Percentiles rank a stretch among this genome's conserved stretches.
Conservation (phyloP, 2,113 vertebrate species). For the Centrocercus urophasianus region DNA sequence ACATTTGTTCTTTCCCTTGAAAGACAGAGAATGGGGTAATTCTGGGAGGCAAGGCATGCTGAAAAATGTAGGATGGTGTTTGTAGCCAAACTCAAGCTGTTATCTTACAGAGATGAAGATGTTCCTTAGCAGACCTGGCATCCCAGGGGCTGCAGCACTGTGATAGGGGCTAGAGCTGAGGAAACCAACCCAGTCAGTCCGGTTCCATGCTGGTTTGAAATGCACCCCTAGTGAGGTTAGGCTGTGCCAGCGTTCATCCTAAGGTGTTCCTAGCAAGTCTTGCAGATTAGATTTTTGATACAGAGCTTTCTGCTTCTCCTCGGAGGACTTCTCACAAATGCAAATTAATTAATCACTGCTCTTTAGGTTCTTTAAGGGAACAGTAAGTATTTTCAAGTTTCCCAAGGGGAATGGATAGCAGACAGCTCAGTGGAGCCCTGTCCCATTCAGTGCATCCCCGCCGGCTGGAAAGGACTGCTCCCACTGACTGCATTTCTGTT, state of each 20-base stretch:
- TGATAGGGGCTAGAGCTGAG: accelerated
- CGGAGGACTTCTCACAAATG: not conserved
- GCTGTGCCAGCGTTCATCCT: accelerated
- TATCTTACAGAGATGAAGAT: not conserved
- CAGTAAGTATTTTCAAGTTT: not conserved
- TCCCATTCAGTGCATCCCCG: not conserved
- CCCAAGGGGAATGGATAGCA: not conserved
- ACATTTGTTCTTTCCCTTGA: too few relatives aligned
- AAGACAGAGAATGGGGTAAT: not conserved
- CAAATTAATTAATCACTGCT: not conserved
- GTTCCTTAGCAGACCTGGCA: not conserved
- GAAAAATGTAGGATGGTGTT: accelerated
- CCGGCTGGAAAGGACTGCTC: not conserved
- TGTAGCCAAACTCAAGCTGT: not conserved
- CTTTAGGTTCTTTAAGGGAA: not conserved
- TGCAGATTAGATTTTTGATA: not conserved
- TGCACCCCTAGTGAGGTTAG: accelerated
- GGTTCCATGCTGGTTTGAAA: accelerated
- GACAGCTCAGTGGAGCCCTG: not conserved
- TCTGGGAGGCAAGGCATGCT: not conserved
- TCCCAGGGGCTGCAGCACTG: accelerated
- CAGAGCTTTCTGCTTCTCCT: not conserved
- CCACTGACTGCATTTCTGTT: not conserved
- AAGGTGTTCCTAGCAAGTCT: accelerated
- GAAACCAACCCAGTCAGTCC: accelerated